phyloP scores from a whole-genome alignment of 1,140 invertebrate genomes.

The Neodiprion lecontei region DNA sequence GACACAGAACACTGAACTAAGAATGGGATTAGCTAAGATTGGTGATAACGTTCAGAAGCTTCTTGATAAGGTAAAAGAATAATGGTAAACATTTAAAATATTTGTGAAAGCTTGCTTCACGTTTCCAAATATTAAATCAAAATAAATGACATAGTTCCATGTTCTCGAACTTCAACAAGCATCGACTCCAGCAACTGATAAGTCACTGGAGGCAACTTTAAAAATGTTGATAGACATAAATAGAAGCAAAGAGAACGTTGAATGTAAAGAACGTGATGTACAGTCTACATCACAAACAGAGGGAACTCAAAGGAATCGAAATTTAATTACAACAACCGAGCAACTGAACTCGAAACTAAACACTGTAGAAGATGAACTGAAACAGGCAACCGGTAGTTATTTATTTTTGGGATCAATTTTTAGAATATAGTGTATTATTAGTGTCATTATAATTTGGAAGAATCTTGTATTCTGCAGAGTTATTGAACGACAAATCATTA shows the following conservation, averaged over 20 bases:
- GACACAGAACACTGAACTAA: conserved; percentile 57
- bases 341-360: conserved; percentile 22
- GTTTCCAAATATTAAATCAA: conserved; percentile 15
- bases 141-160: conserved; percentile 42
- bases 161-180: conserved; percentile 51
- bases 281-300: conserved; percentile 22
- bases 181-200: conserved; percentile 40
- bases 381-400: conserved; percentile 34
- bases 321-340: conserved; percentile 26
- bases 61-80: conserved; percentile 50
- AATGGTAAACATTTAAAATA: conserved; percentile 15
- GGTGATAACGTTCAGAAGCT: conserved; percentile 60
- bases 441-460: neutral
- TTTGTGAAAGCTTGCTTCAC: neutral
- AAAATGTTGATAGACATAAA: conserved; percentile 46
- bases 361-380: conserved; percentile 34
- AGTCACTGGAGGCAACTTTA: conserved; percentile 40
- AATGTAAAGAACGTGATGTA: neutral
- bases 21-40: conserved; percentile 58
- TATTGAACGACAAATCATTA: neutral
- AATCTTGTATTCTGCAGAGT: conserved; percentile 4
- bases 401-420: neutral
- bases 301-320: conserved; percentile 16
- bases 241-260: conserved; percentile 28
- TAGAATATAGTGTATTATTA: neutral